Base-by-base conservation (phyloP, 2,888 invertebrate species). In the Liodrosophila aerea region DNA sequence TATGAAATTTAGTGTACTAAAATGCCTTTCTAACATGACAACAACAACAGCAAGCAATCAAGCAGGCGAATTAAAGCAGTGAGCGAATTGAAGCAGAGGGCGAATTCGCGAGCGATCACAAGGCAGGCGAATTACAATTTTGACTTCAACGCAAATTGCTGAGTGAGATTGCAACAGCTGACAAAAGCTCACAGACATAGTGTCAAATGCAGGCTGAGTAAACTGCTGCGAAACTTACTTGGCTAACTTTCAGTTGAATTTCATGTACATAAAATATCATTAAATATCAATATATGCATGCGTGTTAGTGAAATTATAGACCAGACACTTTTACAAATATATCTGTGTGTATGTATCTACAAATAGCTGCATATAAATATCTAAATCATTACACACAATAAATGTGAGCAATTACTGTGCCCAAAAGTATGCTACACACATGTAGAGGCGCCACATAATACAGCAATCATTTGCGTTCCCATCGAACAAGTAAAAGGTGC, bases 371-470 rank as follows among this genome's bases (percentile, higher is more conserved):
- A 47, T 27, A 29, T 36, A 41, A 31, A 52, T 47, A 56, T 65
- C 60, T 43, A 56, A 80, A 61, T 69, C 60, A 82, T 78, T 80
- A 65, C 51, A 59, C 62, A 63, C 59, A 66, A 80, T 67, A 73
- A 76, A 63, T 60, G 64, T 52, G 63, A 60, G 47, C 76, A 80
- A 76, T 76, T 80, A 68, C 68, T 65, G 65, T 61, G 76, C 72
- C 60, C 58, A 73, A 77, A 83, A 83, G 76, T 83, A 76, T 80
- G 75, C 75, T 64, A 73, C 68, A 67, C 76, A 72, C 65, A 53
- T 22, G 50, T 44, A 34, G 18, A 15, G 51, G 53, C 63, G 69
- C 64, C 80, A 76, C 85, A 74, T 74, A 76, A 80, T 73, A 64
- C 64, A 77, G 70, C 70, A 70, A 82, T 82, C 76, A 74, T 66